Evolutionary conservation across 2,888 invertebrate species (phyloP).

Genomic region (Pantelozetes paolii): DNA sequence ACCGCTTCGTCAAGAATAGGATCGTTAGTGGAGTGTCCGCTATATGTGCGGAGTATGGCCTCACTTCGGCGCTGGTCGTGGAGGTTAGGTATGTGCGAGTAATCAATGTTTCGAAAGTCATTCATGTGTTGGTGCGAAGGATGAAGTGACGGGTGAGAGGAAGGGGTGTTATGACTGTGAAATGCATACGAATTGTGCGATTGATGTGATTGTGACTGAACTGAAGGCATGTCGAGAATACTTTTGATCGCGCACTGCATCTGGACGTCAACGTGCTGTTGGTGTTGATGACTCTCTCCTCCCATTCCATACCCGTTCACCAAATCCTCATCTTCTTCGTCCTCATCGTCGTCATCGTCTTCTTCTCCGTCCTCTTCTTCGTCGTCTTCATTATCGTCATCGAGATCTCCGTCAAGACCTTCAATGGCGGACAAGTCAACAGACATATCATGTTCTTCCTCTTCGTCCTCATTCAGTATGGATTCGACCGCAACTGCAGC

Average conservation of each 20-base stretch:
- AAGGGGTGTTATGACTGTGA: not conserved
- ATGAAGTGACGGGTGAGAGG: constrained; percentile 26
- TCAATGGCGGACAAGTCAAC: constrained; percentile 43
- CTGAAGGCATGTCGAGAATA: constrained; percentile 59
- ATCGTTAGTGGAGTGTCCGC: constrained; percentile 50
- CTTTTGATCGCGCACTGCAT: constrained; percentile 75
- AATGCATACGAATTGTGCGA: constrained; percentile 33
- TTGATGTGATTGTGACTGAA: constrained; percentile 8
- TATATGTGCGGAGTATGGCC: not conserved
- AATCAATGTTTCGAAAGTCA: constrained; percentile 29
- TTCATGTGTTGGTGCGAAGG: constrained; percentile 19
- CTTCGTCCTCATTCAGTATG: constrained; percentile 31
- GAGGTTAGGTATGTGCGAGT: constrained; percentile 30
- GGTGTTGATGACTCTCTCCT: constrained; percentile 14
- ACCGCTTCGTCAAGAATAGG: constrained; percentile 57
- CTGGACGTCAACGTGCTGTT: constrained; percentile 63
- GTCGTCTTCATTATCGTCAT: constrained; percentile 44
- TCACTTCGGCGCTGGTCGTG: constrained; percentile 24
- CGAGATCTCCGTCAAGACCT: constrained; percentile 42
- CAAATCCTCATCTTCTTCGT: not conserved
- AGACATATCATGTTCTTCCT: constrained; percentile 36
- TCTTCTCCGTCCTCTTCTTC: constrained; percentile 43
- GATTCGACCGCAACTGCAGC: constrained; percentile 41
- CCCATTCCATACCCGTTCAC: not conserved
- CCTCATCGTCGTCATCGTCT: constrained; percentile 57